Evolutionary conservation across 2,888 invertebrate genomes (phyloP), one percentile per base, ranked within the genome.

Genomic region (Ectemnius lituratus): DNA sequence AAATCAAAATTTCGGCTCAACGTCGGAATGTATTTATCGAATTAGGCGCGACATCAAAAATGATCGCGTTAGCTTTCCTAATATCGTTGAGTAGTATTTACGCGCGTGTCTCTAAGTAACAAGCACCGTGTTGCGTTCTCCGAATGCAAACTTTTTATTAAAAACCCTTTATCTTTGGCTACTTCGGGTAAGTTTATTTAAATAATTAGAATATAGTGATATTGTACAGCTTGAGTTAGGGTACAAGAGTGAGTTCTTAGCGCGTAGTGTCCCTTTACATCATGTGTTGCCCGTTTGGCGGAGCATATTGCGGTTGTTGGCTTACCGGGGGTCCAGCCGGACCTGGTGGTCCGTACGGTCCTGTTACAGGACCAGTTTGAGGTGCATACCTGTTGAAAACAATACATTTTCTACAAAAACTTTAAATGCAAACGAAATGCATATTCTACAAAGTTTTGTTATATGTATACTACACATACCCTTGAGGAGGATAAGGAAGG

Each of bases 221-320:
- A 87, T 86, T 85, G 76, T 87, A 88, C 86, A 88, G 78, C 81
- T 84, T 80, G 82, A 81, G 79, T 83, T 81, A 85, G 79, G 84
- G 81, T 85, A 85, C 79, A 86, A 37, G 73, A 73, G 68, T 80
- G 76, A 81, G 52, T 77, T 73, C 68, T 63, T 63, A 73, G 75
- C 76, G 71, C 56, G 70, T 68, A 73, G 62, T 59, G 69, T 77
- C 72, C 69, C 62, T 83, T 88, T 86, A 90, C 88, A 89, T 89
- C 87, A 90, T 88, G 69, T 87, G 90, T 73, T 90, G 90, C 67
- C 89, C 88, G 63, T 87, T 90, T n/a, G 87, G 81, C 67, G 90
- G 85, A 70, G 88, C 85, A 73, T 88, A 90, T 75, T 89, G 89
- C 37, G 86, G 77, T 80, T 85, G 88, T 71, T 88, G 90, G 70